Evolutionary conservation across 2,113 vertebrate species (phyloP), one percentile per base, ranked within the genome.

Genomic region (Gopherus evgoodei): DNA sequence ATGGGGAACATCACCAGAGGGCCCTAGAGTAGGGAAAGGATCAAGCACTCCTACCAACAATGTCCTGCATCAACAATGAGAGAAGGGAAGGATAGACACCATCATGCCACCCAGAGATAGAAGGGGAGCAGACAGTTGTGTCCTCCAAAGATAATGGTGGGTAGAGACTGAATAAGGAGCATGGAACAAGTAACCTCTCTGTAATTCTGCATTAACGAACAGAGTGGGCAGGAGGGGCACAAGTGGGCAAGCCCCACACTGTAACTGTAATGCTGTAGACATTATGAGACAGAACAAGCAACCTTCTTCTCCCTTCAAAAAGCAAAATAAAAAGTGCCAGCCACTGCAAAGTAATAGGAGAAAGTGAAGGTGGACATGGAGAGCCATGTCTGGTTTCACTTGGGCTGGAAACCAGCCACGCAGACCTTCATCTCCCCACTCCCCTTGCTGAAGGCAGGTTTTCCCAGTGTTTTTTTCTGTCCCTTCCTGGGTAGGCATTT

Each of bases 31-130:
- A 16, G 84, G 24, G 19, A 0, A 16, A 84, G 49, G 29, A 75
- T 49, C 25, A 87, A 54, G 44, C 0, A 0, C 1, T 88, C 12
- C 42, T 50, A 89, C 11, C 38, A 59, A 83, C 2, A n/a, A 4
- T 5, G 3, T 38, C 31, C n/a, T 38, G 35, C 19, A 4, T 72
- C 16, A 10, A 38, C 35, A 72, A 38, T 22, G n/a, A 9, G n/a
- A 72, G 14, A 72, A 19, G n/a, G 35, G 65, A 72, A 72, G 65
- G 65, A 7, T n/a, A 72, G 31, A 69, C 35, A n/a, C 65, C 65
- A 72, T 35, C 19, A 38, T 17, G 17, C 35, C 9, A n/a, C n/a
- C 35, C 65, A 38, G n/a, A 72, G n/a, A 72, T n/a, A n/a, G 35
- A 17, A 38, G 65, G 8, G 35, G 17, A 72, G n/a, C 65, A 72